Base-by-base conservation (phyloP, 2,888 invertebrate species). In the Mystacides longicornis region DNA sequence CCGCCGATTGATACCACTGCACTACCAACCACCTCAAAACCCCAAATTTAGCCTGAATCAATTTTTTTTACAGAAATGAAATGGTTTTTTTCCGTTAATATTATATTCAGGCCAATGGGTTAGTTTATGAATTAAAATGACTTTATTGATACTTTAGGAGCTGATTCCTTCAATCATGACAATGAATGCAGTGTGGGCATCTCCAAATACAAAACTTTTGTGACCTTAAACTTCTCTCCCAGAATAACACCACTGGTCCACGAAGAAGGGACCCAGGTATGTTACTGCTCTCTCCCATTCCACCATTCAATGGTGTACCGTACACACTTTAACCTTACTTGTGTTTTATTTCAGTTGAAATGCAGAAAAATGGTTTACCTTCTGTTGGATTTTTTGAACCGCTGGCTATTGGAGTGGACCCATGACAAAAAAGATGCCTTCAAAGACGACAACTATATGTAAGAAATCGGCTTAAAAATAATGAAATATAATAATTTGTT, bases 311-410 rank as follows among this genome's bases (percentile, higher is more conserved):
- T n/a, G n/a, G n/a, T n/a, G n/a, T n/a, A n/a, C n/a, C n/a, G n/a
- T n/a, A n/a, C n/a, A n/a, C n/a, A 27, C 5, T 27, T 27, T 7
- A 18, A 47, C 22, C 31, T n/a, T 37, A 20, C 52, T 11, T 54
- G 23, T 48, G 19, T 20, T 31, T 54, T 48, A 11, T 71, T 71
- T 64, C 71, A 79, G 74, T 73, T 73, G 55, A 79, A 83, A 67
- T 85, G 82, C 64, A 80, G 82, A 22, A 86, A 85, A 69, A 77
- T 84, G 2, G 80, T 88, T 56, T 89, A 89, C 62, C 81, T 85
- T 1, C 70, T 87, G 50, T 67, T 90, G 51, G 90, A 91, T 68
- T 88, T 89, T 63, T 68, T 91, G 52, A 83, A 87, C 64, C 79
- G 86, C 59, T 89, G 89, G 88, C 68, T 85, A 7, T 71, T 84